These are phyloP conservation scores for Bathybates hornii DNA, from an alignment of 2,113 vertebrate genomes.

Conservation along the genomic window DNA sequence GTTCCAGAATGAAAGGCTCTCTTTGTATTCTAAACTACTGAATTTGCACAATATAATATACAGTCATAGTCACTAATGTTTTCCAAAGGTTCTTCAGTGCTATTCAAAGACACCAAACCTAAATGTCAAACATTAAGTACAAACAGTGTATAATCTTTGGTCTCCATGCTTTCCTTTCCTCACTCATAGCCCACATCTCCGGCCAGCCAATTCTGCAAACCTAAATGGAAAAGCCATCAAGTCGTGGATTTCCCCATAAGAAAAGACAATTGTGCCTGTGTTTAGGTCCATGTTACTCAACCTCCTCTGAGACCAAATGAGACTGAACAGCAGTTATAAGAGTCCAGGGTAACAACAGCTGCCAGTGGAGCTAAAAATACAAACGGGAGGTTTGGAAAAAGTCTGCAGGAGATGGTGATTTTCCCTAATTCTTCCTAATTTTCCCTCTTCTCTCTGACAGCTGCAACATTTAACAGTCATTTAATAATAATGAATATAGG, in stretches of 20 bases:
- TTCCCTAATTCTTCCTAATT: not conserved
- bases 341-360: not conserved
- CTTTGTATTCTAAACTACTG: not conserved
- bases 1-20: not conserved
- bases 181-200: not conserved
- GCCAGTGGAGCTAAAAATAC: slow-evolving; percentile 8
- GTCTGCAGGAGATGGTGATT: not conserved
- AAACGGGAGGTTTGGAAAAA: slow-evolving; percentile 4
- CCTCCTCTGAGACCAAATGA: not conserved
- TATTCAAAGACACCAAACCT: not conserved
- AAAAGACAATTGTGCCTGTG: slow-evolving; percentile 36
- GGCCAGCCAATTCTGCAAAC: not conserved
- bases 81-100: not conserved
- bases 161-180: not conserved
- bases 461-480: not conserved
- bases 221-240: slow-evolving; percentile 31
- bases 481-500: not conserved
- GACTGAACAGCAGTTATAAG: not conserved
- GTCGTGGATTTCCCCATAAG: not conserved
- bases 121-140: not conserved
- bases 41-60: not conserved
- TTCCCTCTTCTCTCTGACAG: not conserved
- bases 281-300: slow-evolving; percentile 10
- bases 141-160: not conserved
- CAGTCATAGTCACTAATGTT: not conserved